phyloP scores from a whole-genome alignment of 30 jellyfish, hydroid and myxozoan genomes.

The Mastigias papua region DNA sequence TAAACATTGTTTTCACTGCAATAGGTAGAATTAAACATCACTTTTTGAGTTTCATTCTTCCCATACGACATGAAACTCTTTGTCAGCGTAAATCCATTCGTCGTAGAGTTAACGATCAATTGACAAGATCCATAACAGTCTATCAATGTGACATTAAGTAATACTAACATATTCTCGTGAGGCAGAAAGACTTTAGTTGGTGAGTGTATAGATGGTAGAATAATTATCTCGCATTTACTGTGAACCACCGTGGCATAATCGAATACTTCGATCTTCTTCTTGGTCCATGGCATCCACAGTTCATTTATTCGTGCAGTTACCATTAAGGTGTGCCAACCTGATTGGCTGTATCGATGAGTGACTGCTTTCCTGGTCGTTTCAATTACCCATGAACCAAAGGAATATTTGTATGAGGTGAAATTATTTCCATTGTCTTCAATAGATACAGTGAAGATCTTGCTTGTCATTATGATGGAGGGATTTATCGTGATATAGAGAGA shows the following conservation, averaged over 20 bases:
- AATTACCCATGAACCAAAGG: conserved; percentile 37
- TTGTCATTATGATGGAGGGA: conserved; percentile 6
- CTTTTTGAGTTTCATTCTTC: not conserved
- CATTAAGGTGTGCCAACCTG: conserved; percentile 16
- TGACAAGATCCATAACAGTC: conserved; percentile 36
- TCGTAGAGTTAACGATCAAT: not conserved
- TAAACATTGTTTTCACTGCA: not conserved
- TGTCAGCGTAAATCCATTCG: not conserved
- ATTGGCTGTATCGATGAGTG: not conserved
- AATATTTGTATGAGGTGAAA: conserved; percentile 13
- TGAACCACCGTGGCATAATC: conserved; percentile 41
- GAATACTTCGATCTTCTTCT: conserved; percentile 44
- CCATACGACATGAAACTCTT: not conserved
- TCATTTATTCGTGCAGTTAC: conserved; percentile 28
- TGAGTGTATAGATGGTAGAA: not conserved
- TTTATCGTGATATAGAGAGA: not conserved
- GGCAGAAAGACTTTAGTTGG: not conserved
- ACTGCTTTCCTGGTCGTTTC: conserved; percentile 1
- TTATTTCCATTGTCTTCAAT: not conserved
- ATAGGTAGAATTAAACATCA: not conserved
- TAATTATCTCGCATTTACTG: conserved; percentile 32
- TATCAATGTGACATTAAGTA: not conserved
- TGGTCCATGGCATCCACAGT: conserved; percentile 31
- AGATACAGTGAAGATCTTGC: conserved; percentile 2
- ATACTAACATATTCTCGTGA: not conserved